These are phyloP conservation scores for Danaus plexippus DNA, from an alignment of 1,140 invertebrate species.

Conservation along the genomic window DNA sequence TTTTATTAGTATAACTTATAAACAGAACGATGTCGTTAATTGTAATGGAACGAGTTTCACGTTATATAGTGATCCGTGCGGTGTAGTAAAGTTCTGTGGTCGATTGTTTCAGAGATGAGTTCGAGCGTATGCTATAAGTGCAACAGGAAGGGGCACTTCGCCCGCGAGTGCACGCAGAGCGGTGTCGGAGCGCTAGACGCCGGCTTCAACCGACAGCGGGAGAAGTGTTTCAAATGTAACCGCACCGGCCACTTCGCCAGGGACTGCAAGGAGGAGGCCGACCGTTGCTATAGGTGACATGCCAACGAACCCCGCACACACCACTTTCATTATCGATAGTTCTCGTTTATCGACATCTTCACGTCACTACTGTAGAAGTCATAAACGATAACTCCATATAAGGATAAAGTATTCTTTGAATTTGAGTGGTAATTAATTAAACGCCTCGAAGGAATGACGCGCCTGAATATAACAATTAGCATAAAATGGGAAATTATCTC, in stretches of 20 bases:
- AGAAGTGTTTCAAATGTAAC: constrained; percentile 97
- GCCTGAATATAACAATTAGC: too few relatives aligned
- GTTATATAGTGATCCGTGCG: too few relatives aligned
- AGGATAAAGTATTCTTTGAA: too few relatives aligned
- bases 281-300: constrained; percentile 83
- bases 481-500: too few relatives aligned
- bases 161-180: constrained; percentile 84
- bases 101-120: constrained; percentile 74
- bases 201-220: constrained; percentile 75
- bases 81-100: background rate
- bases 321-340: background rate
- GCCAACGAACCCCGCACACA: background rate
- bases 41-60: too few relatives aligned
- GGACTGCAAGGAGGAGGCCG: constrained; percentile 89
- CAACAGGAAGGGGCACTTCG: constrained; percentile 89
- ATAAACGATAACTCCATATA: too few relatives aligned
- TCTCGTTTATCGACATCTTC: background rate
- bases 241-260: constrained; percentile 93
- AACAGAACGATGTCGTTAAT: too few relatives aligned
- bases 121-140: constrained; percentile 91
- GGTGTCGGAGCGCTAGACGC: constrained; percentile 75
- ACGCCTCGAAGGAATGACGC: too few relatives aligned
- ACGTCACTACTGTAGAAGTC: too few relatives aligned
- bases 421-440: too few relatives aligned
- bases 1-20: too few relatives aligned